phyloP scores from a whole-genome alignment of 2,888 invertebrate genomes.

The Flexamia atlantica region DNA sequence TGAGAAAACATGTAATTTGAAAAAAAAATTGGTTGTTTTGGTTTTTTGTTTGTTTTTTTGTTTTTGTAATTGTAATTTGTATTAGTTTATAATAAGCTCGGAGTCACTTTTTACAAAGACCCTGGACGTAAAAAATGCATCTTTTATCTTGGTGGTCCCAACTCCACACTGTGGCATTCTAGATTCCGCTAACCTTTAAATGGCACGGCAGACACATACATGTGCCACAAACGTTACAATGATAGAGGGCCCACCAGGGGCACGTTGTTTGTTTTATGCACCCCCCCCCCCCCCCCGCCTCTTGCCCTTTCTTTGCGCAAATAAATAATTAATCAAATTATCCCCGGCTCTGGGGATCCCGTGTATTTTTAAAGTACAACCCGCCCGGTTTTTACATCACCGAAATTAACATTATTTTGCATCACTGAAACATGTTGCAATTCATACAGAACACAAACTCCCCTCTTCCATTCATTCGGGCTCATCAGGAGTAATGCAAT shows the following conservation, averaged over 20 bases:
- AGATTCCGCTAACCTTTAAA: slow-evolving; percentile 42
- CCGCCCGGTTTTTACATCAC: slow-evolving; percentile 29
- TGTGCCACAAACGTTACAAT: slow-evolving; percentile 19
- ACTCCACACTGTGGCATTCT: neutral
- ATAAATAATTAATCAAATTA: slow-evolving; percentile 54
- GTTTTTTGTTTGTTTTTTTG: no score
- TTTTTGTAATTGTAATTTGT: no score
- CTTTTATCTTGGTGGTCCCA: neutral
- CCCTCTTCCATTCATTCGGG: slow-evolving; percentile 23
- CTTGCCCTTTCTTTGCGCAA: slow-evolving; percentile 43
- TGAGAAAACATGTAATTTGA: no score
- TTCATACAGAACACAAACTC: slow-evolving; percentile 28
- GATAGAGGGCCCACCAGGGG: slow-evolving; percentile 46
- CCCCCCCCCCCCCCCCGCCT: slow-evolving; percentile 19
- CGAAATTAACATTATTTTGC: slow-evolving; percentile 49
- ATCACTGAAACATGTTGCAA: slow-evolving; percentile 37
- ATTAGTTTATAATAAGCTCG: no score
- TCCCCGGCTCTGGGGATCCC: slow-evolving; percentile 32
- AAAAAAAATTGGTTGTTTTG: no score
- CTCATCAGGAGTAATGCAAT: slow-evolving; percentile 38
- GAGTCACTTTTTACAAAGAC: no score
- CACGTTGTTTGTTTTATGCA: slow-evolving; percentile 47
- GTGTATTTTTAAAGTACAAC: slow-evolving; percentile 46
- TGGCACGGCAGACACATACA: slow-evolving; percentile 40
- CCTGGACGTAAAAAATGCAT: no score